A percentile compares a stretch with the other conserved stretches of the same genome.
phyloP scores from a whole-genome alignment of 1,140 invertebrate genomes.

The Apis laboriosa region DNA sequence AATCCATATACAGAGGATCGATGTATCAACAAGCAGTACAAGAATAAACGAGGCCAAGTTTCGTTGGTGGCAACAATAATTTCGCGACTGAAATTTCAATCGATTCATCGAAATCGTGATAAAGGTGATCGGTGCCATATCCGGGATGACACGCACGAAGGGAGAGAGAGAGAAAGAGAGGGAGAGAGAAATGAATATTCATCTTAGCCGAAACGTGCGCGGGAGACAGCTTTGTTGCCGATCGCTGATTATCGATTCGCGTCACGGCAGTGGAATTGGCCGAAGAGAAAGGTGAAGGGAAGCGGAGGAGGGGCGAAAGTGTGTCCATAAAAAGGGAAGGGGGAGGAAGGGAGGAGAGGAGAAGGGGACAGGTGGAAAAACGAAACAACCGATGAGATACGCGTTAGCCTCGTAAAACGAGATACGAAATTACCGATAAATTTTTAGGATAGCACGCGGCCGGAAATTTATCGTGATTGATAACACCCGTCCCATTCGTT shows the following conservation, averaged over 20 bases:
- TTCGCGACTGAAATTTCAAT: conserved; percentile 11
- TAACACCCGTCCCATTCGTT: conserved; percentile 10
- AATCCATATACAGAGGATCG: neutral
- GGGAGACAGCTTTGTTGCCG: conserved; percentile 61
- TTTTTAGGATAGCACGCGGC: conserved; percentile 1
- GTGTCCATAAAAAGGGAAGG: neutral
- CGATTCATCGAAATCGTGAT: conserved; percentile 8
- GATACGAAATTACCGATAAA: conserved; percentile 40
- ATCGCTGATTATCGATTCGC: conserved; percentile 65
- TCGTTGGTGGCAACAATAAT: neutral
- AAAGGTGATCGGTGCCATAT: conserved; percentile 7
- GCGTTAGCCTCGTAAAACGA: conserved; percentile 9
- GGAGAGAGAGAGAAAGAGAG: neutral
- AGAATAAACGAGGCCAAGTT: neutral
- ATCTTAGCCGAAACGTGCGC: conserved; percentile 39
- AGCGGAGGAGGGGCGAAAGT: neutral
- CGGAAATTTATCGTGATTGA: conserved; percentile 42
- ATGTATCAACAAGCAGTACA: neutral
- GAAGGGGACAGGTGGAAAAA: neutral
- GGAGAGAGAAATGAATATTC: conserved; percentile 62
- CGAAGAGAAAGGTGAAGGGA: conserved; percentile 21
- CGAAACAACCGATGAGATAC: conserved; percentile 4
- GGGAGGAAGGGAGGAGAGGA: neutral
- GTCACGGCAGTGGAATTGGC: conserved; percentile 60
- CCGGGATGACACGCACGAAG: neutral